phyloP scores from a whole-genome alignment of 2,888 invertebrate genomes.

The Leptinotarsa peninsularis region DNA sequence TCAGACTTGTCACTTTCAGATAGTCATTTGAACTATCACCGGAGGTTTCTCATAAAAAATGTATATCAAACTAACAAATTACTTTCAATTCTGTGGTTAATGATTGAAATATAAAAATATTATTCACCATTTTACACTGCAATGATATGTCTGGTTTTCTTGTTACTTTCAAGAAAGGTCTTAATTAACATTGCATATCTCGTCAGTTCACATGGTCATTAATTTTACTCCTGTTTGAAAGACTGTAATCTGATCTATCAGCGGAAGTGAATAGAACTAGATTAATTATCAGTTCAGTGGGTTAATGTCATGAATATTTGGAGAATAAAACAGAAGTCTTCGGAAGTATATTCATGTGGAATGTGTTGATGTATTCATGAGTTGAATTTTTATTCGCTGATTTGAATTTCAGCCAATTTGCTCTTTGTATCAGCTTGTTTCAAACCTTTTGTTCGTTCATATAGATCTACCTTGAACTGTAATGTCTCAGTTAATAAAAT shows the following conservation, averaged over 20 bases:
- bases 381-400: not conserved
- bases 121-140: too few relatives aligned
- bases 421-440: not conserved
- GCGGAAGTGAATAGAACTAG: conserved; percentile 2
- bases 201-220: not conserved
- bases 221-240: not conserved
- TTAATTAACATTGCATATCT: not conserved
- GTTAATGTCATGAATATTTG: not conserved
- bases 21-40: too few relatives aligned
- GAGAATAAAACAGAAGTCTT: not conserved
- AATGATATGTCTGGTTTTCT: too few relatives aligned
- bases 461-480: too few relatives aligned
- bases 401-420: not conserved
- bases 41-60: too few relatives aligned
- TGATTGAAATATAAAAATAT: too few relatives aligned
- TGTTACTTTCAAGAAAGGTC: not conserved
- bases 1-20: too few relatives aligned
- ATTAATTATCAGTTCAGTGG: not conserved
- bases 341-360: not conserved
- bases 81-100: too few relatives aligned
- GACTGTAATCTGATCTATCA: not conserved
- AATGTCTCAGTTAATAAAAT: too few relatives aligned
- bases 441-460: too few relatives aligned
- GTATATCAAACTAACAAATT: too few relatives aligned
- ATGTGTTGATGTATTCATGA: not conserved